These are phyloP conservation scores for Petrophora chlorosata DNA, from an alignment of 2,888 invertebrate genomes.

Conservation along the genomic window DNA sequence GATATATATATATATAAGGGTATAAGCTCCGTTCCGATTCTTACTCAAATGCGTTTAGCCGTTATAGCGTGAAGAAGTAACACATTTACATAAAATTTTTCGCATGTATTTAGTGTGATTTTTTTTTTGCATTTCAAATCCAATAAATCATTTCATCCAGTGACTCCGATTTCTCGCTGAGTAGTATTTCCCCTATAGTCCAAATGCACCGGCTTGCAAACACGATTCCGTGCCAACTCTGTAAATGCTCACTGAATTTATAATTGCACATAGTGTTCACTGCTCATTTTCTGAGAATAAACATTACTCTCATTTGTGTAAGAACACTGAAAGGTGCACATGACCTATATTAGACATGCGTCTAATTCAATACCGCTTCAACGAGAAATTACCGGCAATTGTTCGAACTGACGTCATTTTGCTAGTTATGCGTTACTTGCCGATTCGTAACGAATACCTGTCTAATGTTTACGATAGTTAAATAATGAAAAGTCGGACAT, in stretches of 20 bases:
- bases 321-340: conserved; percentile 21
- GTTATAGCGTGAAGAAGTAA: too few species aligned
- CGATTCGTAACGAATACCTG: conserved; percentile 23
- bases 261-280: conserved; percentile 13
- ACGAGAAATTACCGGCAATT: conserved; percentile 23
- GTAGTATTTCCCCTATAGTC: too few species aligned
- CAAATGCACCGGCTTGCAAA: conserved; percentile 2
- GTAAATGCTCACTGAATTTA: conserved; percentile 13
- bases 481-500: conserved; percentile 1
- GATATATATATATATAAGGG: too few species aligned
- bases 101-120: too few species aligned
- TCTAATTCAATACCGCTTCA: conserved; percentile 22
- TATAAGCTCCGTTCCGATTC: too few species aligned
- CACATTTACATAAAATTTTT: too few species aligned
- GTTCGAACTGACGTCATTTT: conserved; percentile 29
- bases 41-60: too few species aligned
- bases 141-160: too few species aligned
- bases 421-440: conserved; percentile 24
- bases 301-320: conserved; percentile 22
- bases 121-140: too few species aligned
- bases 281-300: conserved; percentile 24
- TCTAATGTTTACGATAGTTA: conserved; percentile 4
- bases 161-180: too few species aligned
- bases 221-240: conserved; percentile 45
- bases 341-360: conserved; percentile 24